Base-by-base conservation (phyloP, 2,797 vertebrate genomes). In the Notolabrus celidotus region DNA sequence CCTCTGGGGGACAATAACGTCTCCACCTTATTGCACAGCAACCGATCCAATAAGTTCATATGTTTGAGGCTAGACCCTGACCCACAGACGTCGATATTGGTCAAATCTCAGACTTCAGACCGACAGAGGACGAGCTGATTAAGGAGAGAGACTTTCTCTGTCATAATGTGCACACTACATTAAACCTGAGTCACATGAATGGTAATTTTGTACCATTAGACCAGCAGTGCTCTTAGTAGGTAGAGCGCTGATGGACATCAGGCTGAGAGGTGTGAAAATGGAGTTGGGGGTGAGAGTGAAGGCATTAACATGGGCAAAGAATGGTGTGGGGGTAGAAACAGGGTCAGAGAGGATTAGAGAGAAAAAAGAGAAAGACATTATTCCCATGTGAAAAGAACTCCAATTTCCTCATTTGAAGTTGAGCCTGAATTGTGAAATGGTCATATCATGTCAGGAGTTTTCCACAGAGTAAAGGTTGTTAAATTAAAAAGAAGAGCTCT, bases 121-220 rank as follows among this genome's bases (percentile, higher is more conserved):
- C 15, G 16, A 10, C 17, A 7, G 20, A 66, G 10, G 17, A 25
- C 5, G n/a, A 46, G n/a, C 10, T 38, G 45, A 52, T 23, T 11
- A 22, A 17, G 14, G 25, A 42, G 8, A 42, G 5, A 55, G 3
- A 51, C 3, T 19, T 5, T 47, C 15, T 17, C 10, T 38, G 19
- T 16, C 2, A 20, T 50, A 29, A 36, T 23, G 2, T 5, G 0
- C 93, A 88, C 94, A 94, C 94, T 94, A 94, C 94, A 96, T 95
- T 91, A n/a, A 92, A 95, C 94, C 94, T 92, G 83, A 92, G 94
- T 96, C 93, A 88, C 95, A 94, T 95, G 94, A 96, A 96, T 94
- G 93, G 94, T 94, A 96, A 93, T 96, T 92, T 95, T 95, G 93
- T 92, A 95, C 93, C 93, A 94, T 92, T 92, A 93, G 93, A 94